These are phyloP conservation scores for Drosophila repleta DNA, from an alignment of 1,140 invertebrate genomes.

Conservation along the genomic window DNA sequence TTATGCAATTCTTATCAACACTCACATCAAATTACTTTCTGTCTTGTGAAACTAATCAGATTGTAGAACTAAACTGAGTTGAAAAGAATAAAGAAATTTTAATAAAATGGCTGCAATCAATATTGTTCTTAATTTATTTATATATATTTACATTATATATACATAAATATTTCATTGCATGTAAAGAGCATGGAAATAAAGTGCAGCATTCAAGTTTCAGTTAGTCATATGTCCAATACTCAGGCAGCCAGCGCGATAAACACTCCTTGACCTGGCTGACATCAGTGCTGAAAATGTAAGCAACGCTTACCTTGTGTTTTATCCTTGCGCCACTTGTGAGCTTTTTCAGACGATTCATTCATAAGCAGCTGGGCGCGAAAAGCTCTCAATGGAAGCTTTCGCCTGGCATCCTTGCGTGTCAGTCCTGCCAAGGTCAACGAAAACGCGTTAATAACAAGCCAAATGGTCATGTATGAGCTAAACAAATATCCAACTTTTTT, in stretches of 20 bases:
- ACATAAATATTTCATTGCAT: too few relatives aligned
- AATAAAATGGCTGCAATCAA: too few relatives aligned
- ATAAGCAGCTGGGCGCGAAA: constrained; percentile 4
- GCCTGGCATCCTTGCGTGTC: constrained; percentile 34
- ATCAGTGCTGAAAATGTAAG: constrained; percentile 27
- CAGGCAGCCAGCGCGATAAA: constrained; percentile 15
- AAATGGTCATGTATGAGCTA: constrained; percentile 36
- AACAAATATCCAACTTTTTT: constrained; percentile 33
- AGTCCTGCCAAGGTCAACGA: constrained; percentile 62
- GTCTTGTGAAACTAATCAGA: too few relatives aligned
- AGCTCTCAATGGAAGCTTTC: constrained; percentile 25
- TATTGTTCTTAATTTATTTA: too few relatives aligned
- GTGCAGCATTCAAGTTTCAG: background rate
- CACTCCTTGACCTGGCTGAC: constrained; percentile 44
- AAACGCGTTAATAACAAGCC: constrained; percentile 17
- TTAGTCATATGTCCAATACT: constrained; percentile 3
- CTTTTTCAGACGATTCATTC: constrained; percentile 35
- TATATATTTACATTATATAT: too few relatives aligned
- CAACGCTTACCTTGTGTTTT: constrained; percentile 29
- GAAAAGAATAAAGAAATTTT: too few relatives aligned
- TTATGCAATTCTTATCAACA: too few relatives aligned
- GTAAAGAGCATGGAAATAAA: too few relatives aligned
- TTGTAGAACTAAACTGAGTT: too few relatives aligned
- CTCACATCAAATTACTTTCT: too few relatives aligned
- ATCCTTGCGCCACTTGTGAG: constrained; percentile 53